These are phyloP conservation scores for Crocodylus rhombifer DNA, from an alignment of 2,797 vertebrate species.

Conservation along the genomic window DNA sequence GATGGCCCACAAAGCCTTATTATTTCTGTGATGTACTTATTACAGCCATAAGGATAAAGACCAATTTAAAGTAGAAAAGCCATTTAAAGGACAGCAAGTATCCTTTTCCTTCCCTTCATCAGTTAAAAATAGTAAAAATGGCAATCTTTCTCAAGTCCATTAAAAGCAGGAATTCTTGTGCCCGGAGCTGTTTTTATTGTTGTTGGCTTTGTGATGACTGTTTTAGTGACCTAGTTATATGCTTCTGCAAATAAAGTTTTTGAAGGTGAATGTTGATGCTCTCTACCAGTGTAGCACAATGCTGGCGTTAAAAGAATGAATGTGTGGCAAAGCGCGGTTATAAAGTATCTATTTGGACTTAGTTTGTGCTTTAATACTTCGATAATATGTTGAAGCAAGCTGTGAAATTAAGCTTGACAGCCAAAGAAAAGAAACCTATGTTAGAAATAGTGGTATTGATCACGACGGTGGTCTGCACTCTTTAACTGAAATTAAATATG, in stretches of 20 bases:
- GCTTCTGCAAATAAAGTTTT: constrained; percentile 57
- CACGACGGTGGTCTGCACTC: not conserved
- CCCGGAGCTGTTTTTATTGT: not conserved
- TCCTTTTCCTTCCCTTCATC: not conserved
- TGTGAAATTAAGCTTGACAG: constrained; percentile 44
- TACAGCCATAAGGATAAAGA: not conserved
- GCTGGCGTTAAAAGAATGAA: constrained; percentile 28
- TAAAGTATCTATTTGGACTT: constrained; percentile 22
- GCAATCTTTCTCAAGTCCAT: not conserved
- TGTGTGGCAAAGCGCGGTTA: not conserved
- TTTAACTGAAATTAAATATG: constrained; percentile 29
- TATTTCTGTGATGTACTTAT: not conserved
- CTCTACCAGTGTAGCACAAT: constrained; percentile 50
- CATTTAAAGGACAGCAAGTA: not conserved
- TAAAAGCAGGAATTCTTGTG: not conserved
- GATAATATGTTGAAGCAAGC: constrained; percentile 3
- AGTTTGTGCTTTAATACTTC: constrained; percentile 18
- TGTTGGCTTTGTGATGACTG: constrained; percentile 29
- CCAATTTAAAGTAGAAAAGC: not conserved
- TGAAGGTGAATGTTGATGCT: constrained; percentile 48
- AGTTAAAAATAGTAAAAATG: constrained; percentile 6
- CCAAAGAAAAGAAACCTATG: constrained; percentile 24
- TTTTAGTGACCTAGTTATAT: constrained; percentile 67
- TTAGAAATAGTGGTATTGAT: constrained; percentile 32
- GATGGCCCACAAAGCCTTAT: not conserved